These are phyloP conservation scores for Poecilia latipinna DNA, from an alignment of 2,113 vertebrate genomes.

Conservation along the genomic window DNA sequence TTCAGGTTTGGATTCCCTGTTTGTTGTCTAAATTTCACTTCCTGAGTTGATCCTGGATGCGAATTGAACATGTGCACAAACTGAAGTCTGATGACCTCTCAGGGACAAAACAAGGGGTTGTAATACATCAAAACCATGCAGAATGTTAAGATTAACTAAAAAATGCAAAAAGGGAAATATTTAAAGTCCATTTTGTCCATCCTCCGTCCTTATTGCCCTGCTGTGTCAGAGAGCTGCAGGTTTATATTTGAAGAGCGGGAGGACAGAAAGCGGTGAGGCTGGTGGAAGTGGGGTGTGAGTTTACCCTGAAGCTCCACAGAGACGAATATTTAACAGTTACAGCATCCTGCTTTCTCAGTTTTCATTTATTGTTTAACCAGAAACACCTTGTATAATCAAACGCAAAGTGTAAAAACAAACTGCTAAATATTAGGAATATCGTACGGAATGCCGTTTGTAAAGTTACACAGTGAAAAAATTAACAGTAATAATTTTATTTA, in stretches of 20 bases:
- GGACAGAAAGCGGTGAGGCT: not conserved
- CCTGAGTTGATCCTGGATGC: conserved; percentile 69
- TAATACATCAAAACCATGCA: not conserved
- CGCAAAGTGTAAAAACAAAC: not conserved
- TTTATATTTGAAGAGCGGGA: conserved; percentile 12
- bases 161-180: not conserved
- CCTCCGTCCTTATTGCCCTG: conserved; percentile 8
- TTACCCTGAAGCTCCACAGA: conserved; percentile 21
- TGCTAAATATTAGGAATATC: not conserved
- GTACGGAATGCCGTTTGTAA: no score
- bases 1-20: not conserved
- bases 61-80: conserved; percentile 26
- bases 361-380: conserved; percentile 4
- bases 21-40: conserved; percentile 47
- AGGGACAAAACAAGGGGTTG: not conserved
- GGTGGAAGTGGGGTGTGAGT: conserved; percentile 31
- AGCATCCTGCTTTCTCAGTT: not conserved
- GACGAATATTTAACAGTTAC: not conserved
- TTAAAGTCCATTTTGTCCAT: conserved; percentile 15
- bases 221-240: conserved; percentile 3
- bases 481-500: no score
- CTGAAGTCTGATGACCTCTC: conserved; percentile 13
- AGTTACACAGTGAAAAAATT: no score
- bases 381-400: conserved; percentile 50
- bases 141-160: conserved; percentile 4